Base-by-base conservation (phyloP, 2,888 invertebrate species). In the Ischnus inquisitorius region DNA sequence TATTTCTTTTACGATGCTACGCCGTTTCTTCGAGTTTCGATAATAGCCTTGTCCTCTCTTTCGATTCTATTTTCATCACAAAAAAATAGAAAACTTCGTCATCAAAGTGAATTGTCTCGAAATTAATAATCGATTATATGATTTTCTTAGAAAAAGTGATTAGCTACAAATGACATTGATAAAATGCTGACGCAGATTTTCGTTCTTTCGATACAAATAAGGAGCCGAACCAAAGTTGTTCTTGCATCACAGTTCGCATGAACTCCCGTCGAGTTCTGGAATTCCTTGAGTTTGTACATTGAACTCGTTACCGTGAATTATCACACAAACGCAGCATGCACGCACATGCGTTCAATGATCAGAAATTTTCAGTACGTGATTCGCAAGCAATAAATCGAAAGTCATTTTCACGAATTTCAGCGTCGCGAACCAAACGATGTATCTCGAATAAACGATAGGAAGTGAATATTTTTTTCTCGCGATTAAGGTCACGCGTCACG, bases 401-500 rank as follows among this genome's bases (percentile, higher is more conserved):
- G 25, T 54, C n/a, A 16, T 16, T 43, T 54, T 5, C 41, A 25
- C 16, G 5, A 28, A 46, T 46, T 4, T 48, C 43, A 76, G 67
- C 54, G 76, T 54, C 43, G 10, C 22, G 0, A 25, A 65, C 0
- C 12, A 19, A 76, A 54, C 51, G 34, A 67, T 43, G 10, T 43
- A 76, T 41, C 41, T 41, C 54, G 6, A 67, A n/a, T 14, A 41
- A 43, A 54, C 48, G 25, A 51, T 22, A 41, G 19, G 34, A 19
- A 39, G 65, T 22, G 16, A 43, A 41, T 65, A n/a, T 39, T 64
- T 43, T 39, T 62, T 65, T 65, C n/a, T 67, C 28, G 10, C 51
- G 39, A 54, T 74, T 28, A 39, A 62, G 62, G 51, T 65, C 75
- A 75, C 75, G 16, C 39, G 46, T 60, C 60, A 46, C 48, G 12